These are phyloP conservation scores for Argyra leucocephala DNA, from an alignment of 2,888 invertebrate species.

Conservation along the genomic window DNA sequence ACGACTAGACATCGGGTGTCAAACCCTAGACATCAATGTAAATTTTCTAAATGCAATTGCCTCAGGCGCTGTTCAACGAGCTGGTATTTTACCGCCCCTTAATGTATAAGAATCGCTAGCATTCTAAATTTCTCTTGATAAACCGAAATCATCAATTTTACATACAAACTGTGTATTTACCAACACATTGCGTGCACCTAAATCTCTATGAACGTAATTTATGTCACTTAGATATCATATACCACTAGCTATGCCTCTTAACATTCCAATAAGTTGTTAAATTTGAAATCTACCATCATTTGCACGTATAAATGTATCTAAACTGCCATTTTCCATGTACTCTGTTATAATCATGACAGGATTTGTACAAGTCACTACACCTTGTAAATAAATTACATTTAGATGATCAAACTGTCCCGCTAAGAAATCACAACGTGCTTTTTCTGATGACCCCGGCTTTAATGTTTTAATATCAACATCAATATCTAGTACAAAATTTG, in stretches of 20 bases:
- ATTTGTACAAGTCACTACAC: slow-evolving; percentile 87
- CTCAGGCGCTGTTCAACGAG: slow-evolving; percentile 97
- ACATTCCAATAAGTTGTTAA: slow-evolving; percentile 89
- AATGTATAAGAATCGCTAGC: slow-evolving; percentile 93
- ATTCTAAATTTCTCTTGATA: slow-evolving; percentile 91
- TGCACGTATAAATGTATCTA: slow-evolving; percentile 89
- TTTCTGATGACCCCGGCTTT: slow-evolving; percentile 80
- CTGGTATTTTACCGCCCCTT: slow-evolving; percentile 95
- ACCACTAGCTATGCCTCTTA: slow-evolving; percentile 93
- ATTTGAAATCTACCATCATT: slow-evolving; percentile 96
- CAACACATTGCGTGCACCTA: slow-evolving; percentile 89
- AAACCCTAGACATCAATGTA: too few species aligned
- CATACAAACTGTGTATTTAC: slow-evolving; percentile 95
- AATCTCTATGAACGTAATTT: slow-evolving; percentile 97
- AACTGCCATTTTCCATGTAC: slow-evolving; percentile 98
- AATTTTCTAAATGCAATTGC: slow-evolving; percentile 98
- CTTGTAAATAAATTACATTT: slow-evolving; percentile 96
- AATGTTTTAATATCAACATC: slow-evolving; percentile 94
- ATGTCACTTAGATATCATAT: slow-evolving; percentile 99
- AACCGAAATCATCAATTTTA: slow-evolving; percentile 98
- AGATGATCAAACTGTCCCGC: slow-evolving; percentile 99
- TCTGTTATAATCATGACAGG: slow-evolving; percentile 99
- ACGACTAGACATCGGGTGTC: slow-evolving; percentile 98
- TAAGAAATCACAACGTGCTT: slow-evolving; percentile 93
- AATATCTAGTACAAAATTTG: slow-evolving; percentile 68